Evolutionary conservation across 23 tunicate species (phyloP).

Genomic region (Styela clava): DNA sequence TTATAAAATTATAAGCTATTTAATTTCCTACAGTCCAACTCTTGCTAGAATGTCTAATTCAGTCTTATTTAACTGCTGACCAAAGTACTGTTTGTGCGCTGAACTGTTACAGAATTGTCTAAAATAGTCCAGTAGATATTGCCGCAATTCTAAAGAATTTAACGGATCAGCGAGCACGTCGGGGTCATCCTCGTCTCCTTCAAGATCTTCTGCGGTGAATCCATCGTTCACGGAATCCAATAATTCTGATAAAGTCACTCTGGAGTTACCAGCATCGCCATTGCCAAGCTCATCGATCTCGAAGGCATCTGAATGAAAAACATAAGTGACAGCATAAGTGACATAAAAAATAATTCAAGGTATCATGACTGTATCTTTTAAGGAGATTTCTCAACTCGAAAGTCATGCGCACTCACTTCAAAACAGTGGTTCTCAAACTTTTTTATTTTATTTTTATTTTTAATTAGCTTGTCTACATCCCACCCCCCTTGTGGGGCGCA

Average conservation of each 20-base stretch:
- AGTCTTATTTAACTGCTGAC: constrained; percentile 39
- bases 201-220: constrained; percentile 31
- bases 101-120: constrained; percentile 47
- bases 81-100: constrained; percentile 51
- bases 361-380: too few species aligned
- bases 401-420: too few species aligned
- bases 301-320: neutral
- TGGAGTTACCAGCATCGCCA: constrained; percentile 40
- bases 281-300: constrained; percentile 41
- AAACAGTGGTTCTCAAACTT: too few species aligned
- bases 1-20: too few species aligned
- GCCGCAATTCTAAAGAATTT: constrained; percentile 39
- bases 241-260: constrained; percentile 44
- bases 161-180: constrained; percentile 70
- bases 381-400: too few species aligned
- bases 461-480: too few species aligned
- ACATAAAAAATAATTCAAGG: too few species aligned
- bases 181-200: constrained; percentile 60
- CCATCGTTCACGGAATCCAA: constrained; percentile 54
- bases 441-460: too few species aligned
- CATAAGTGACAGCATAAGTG: too few species aligned
- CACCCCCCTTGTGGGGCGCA: too few species aligned
- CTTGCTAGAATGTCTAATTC: constrained; percentile 29
- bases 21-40: neutral
- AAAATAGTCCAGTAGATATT: constrained; percentile 36